These are phyloP conservation scores for Lasioglossum pauxillum DNA, from an alignment of 2,888 invertebrate species.

Conservation along the genomic window DNA sequence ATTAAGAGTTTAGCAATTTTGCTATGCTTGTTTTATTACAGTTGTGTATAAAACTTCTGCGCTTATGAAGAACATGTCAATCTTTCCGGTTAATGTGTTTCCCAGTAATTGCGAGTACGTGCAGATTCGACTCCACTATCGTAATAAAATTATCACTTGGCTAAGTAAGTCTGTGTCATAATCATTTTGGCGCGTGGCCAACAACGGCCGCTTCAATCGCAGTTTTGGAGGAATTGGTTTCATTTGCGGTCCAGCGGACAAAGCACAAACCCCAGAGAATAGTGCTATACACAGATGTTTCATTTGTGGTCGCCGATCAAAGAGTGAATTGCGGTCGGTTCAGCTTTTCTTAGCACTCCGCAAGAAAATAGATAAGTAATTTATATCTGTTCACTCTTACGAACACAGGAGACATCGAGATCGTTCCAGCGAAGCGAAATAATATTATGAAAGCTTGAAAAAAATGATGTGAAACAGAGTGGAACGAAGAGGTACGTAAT, in stretches of 20 bases:
- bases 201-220: constrained; percentile 39
- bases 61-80: too few species aligned
- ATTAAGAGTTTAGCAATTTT: too few species aligned
- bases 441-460: too few species aligned
- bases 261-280: constrained; percentile 37
- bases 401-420: not conserved
- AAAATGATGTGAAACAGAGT: too few species aligned
- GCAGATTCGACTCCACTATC: not conserved
- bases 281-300: constrained; percentile 42
- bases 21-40: not conserved
- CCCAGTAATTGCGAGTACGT: not conserved
- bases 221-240: constrained; percentile 53
- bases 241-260: constrained; percentile 48
- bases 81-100: not conserved
- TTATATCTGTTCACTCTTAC: not conserved
- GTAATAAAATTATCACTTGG: constrained; percentile 28
- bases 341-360: constrained; percentile 11
- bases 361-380: not conserved
- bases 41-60: not conserved
- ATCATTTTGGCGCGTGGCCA: constrained; percentile 42
- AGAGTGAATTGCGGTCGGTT: constrained; percentile 21
- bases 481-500: too few species aligned
- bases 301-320: constrained; percentile 36
- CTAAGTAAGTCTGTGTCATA: constrained; percentile 36
- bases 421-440: not conserved